phyloP scores from a whole-genome alignment of 2,797 vertebrate genomes.

The Bradypodion ventrale region DNA sequence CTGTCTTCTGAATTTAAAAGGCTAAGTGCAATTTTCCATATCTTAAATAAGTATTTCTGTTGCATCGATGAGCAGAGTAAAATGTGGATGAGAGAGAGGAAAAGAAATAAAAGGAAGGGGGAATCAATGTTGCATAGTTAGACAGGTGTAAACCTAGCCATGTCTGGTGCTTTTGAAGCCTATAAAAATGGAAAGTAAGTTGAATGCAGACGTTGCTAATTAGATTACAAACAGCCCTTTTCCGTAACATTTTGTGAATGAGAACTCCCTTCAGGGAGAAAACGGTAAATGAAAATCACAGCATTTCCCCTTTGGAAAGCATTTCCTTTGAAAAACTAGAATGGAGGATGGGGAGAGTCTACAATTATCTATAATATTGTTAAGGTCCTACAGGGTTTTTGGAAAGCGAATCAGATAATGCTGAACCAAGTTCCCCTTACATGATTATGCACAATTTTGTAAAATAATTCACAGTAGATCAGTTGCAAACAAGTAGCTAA shows the following conservation, averaged over 20 bases:
- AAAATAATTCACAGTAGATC: too few relatives aligned
- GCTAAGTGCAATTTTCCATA: neutral
- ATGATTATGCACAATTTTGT: too few relatives aligned
- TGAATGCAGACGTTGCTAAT: conserved; percentile 15
- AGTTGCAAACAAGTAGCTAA: neutral
- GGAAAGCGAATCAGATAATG: neutral
- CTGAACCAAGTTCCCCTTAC: neutral
- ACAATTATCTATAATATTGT: neutral
- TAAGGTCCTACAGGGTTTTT: neutral
- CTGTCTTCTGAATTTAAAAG: neutral
- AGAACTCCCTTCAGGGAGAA: conserved; percentile 10
- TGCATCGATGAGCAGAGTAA: neutral
- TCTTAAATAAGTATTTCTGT: neutral
- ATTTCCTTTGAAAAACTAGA: neutral
- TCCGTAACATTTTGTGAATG: conserved; percentile 22
- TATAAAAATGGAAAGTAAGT: conserved; percentile 23
- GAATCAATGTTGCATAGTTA: conserved; percentile 9
- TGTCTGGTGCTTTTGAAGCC: conserved; percentile 9
- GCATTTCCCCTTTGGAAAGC: neutral
- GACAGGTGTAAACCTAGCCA: neutral
- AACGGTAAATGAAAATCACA: conserved; percentile 3
- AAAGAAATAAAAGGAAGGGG: neutral
- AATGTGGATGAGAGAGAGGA: neutral
- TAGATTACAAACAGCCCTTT: conserved; percentile 6
- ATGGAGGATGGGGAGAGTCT: neutral